Conservation (phyloP, 1,140 invertebrate genomes). For the Zaprionus lachaisei region DNA sequence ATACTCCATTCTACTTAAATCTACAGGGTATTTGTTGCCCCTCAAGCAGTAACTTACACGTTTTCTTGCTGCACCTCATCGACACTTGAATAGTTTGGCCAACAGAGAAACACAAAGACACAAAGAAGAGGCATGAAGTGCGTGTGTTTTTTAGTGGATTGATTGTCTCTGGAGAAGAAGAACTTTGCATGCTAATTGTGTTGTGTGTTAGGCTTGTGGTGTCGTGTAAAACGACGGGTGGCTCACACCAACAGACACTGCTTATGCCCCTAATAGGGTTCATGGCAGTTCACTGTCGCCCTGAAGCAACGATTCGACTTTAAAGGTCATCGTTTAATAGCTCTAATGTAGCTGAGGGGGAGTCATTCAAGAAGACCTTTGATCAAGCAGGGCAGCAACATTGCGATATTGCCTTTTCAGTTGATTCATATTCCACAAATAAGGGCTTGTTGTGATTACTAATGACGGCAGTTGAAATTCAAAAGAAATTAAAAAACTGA, state of each 20-base stretch:
- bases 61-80: slow-evolving; percentile 64
- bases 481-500: neutral
- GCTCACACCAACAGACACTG: slow-evolving; percentile 15
- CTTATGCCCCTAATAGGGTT: slow-evolving; percentile 32
- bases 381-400: neutral
- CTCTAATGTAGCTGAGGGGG: slow-evolving; percentile 17
- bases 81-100: slow-evolving; percentile 32
- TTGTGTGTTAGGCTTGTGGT: neutral
- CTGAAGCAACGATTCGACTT: slow-evolving; percentile 29
- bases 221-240: slow-evolving; percentile 28
- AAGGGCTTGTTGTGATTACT: neutral
- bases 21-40: slow-evolving; percentile 37
- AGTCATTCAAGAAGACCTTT: slow-evolving; percentile 19
- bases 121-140: slow-evolving; percentile 56
- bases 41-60: slow-evolving; percentile 64
- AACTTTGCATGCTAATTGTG: slow-evolving; percentile 71
- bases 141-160: slow-evolving; percentile 67
- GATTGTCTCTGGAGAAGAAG: slow-evolving; percentile 44
- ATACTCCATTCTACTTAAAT: neutral
- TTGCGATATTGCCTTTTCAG: neutral
- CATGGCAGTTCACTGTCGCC: slow-evolving; percentile 46
- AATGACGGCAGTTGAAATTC: neutral
- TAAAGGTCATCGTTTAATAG: slow-evolving; percentile 42
- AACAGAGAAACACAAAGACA: slow-evolving; percentile 19
- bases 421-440: neutral